Percentiles rank a stretch among this genome's conserved stretches.
Conservation (phyloP, 1,140 invertebrate species). For the Uloborus diversus region DNA sequence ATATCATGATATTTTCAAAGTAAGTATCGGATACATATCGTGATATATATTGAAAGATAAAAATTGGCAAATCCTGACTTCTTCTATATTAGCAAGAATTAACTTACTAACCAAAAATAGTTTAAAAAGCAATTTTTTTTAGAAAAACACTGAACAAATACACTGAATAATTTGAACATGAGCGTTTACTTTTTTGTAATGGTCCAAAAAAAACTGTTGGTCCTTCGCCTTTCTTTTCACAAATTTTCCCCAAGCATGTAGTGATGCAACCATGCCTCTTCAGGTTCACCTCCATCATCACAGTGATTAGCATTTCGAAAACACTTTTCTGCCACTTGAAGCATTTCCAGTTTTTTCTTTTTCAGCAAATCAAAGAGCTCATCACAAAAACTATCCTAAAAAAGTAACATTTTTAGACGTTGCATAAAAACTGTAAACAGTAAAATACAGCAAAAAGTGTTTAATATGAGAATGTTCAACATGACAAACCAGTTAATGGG, state of each 20-base stretch:
- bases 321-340: constrained; percentile 78
- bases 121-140: too few species aligned
- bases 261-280: constrained; percentile 87
- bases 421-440: too few species aligned
- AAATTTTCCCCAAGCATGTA: constrained; percentile 94
- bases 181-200: constrained; percentile 75
- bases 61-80: too few species aligned
- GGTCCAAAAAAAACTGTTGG: constrained; percentile 78
- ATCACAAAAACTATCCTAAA: constrained; percentile 56
- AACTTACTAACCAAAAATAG: too few species aligned
- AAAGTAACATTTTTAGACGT: neutral
- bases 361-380: constrained; percentile 79
- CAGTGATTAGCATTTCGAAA: constrained; percentile 76
- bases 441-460: too few species aligned
- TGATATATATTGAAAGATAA: too few species aligned
- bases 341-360: constrained; percentile 79
- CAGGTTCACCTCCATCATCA: constrained; percentile 70
- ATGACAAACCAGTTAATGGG: too few species aligned
- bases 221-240: constrained; percentile 80
- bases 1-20: too few species aligned
- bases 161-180: neutral
- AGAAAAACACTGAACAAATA: too few species aligned
- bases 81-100: too few species aligned
- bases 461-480: too few species aligned
- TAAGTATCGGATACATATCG: too few species aligned